These are phyloP conservation scores for Oreochromis tanganicae DNA, from an alignment of 2,113 vertebrate genomes.

Conservation along the genomic window DNA sequence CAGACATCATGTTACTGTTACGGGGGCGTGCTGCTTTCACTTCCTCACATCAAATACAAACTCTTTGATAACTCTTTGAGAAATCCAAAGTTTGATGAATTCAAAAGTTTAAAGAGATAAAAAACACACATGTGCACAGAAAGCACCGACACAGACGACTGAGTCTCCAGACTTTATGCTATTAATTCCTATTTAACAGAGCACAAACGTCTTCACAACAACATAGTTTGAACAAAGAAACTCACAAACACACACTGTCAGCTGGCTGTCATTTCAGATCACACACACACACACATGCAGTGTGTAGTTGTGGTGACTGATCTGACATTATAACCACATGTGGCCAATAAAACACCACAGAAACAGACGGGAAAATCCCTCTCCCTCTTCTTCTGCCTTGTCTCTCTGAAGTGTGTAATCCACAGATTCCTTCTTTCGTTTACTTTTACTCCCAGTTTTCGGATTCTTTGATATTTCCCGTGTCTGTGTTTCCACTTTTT, in stretches of 20 bases:
- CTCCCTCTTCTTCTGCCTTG: neutral
- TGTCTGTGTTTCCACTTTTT: neutral
- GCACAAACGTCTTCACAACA: neutral
- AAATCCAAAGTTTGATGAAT: neutral
- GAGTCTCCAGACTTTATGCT: neutral
- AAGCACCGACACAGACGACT: neutral
- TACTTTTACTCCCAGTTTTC: neutral
- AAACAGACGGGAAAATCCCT: slow-evolving; percentile 53
- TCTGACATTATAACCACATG: slow-evolving; percentile 58
- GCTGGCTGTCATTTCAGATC: slow-evolving; percentile 20
- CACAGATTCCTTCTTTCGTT: neutral
- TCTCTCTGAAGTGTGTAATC: neutral
- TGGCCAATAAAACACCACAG: slow-evolving; percentile 54
- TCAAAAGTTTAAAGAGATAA: neutral
- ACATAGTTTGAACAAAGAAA: neutral
- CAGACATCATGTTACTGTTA: neutral
- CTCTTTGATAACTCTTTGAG: neutral
- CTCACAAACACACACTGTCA: slow-evolving; percentile 18
- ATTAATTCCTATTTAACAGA: neutral
- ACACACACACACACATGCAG: neutral
- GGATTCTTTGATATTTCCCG: neutral
- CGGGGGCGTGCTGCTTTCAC: neutral
- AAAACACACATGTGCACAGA: neutral
- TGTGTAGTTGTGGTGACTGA: slow-evolving; percentile 48
- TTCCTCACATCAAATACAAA: neutral